Base-by-base conservation (phyloP, 2,113 vertebrate species). In the Mesocricetus auratus region DNA sequence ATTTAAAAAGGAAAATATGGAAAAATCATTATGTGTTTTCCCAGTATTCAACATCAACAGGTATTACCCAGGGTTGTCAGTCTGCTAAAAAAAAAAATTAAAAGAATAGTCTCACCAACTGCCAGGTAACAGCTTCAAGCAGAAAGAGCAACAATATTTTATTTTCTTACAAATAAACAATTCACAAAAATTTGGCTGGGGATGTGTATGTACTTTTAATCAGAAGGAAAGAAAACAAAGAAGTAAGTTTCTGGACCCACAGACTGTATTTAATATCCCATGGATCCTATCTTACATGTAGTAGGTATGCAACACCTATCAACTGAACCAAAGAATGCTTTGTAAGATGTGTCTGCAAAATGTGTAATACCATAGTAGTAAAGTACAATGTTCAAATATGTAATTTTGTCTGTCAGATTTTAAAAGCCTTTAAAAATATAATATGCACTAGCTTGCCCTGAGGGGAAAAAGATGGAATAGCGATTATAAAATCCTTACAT, bases 361-460 rank as follows among this genome's bases (percentile, higher is more conserved):
- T 91, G 89, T 96, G 42, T 96, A 96, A 97, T 64, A 96, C 90
- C 91, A 69, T 79, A 91, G 77, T 96, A 96, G 91, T 91, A 96
- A 97, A 98, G 94, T 96, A 97, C 93, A 96, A 45, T 96, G 96
- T 96, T 94, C 90, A 94, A 97, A 96, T 91, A 97, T 69, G 97
- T 91, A 85, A 95, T 86, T 95, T 95, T 89, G 60, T 95, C 53
- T 95, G 83, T 97, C 78, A 93, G 89, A 89, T 85, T 95, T 96
- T 97, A 96, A 98, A 97, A 97, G 96, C 90, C 92, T 97, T 98
- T 96, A 97, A 97, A 98, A 98, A 98, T 96, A 98, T 89, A 94
- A 95, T 96, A 97, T 92, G 83, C 93, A 96, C 68, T 93, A 95
- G 95, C 95, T 96, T 96, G 96, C 97, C 97, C 97, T 97, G 97